These are phyloP conservation scores for Zaprionus gabonicus DNA, from an alignment of 1,140 invertebrate species.

Conservation along the genomic window DNA sequence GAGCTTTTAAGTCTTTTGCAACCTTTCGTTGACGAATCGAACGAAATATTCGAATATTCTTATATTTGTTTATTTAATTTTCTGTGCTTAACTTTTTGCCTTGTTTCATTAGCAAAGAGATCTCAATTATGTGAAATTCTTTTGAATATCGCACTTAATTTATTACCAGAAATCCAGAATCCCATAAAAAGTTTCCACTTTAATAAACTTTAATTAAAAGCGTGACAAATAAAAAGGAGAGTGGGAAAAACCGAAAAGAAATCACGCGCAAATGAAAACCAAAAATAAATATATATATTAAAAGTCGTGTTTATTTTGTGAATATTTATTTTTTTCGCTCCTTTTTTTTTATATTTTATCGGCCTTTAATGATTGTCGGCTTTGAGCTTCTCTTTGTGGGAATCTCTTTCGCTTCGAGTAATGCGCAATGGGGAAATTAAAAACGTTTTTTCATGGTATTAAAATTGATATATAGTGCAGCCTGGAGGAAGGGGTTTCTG, in stretches of 20 bases:
- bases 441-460: not conserved
- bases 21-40: too few relatives aligned
- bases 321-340: not conserved
- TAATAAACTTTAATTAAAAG: not conserved
- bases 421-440: slow-evolving; percentile 7
- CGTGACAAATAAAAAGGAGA: not conserved
- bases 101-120: not conserved
- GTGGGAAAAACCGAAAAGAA: not conserved
- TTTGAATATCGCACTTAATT: not conserved
- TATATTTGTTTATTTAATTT: too few relatives aligned
- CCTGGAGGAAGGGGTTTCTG: not conserved
- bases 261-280: not conserved
- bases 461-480: not conserved
- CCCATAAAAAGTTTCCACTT: not conserved
- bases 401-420: not conserved
- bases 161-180: not conserved
- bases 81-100: not conserved
- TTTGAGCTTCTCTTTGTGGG: slow-evolving; percentile 3
- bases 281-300: not conserved
- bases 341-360: not conserved
- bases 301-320: slow-evolving; percentile 5
- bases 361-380: slow-evolving; percentile 2
- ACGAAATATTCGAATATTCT: too few relatives aligned
- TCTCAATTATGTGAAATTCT: not conserved
- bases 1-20: too few relatives aligned